Conservation (phyloP, 2,797 vertebrate species). For the Anabas testudineus region DNA sequence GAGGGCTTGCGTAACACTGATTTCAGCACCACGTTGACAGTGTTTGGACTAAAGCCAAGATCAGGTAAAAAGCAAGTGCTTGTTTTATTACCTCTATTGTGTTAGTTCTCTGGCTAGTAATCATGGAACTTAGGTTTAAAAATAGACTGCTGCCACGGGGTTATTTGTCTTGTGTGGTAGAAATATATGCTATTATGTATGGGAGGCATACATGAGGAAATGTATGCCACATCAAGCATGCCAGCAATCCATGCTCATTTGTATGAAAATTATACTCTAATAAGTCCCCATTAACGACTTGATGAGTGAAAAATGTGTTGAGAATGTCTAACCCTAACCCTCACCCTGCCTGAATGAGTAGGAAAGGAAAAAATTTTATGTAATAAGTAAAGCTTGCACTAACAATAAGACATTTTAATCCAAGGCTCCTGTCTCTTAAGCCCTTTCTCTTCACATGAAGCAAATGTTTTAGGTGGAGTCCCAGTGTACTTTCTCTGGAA, state of each 20-base stretch:
- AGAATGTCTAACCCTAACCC: too few species aligned
- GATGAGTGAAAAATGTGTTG: background rate
- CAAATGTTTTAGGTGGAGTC: slow-evolving; percentile 19
- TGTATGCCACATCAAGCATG: background rate
- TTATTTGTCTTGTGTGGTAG: background rate
- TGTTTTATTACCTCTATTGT: background rate
- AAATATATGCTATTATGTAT: background rate
- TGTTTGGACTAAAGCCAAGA: slow-evolving; percentile 97
- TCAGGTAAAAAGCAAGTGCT: slow-evolving; percentile 85
- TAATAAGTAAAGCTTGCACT: background rate
- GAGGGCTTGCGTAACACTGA: slow-evolving; percentile 89
- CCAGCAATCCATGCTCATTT: background rate
- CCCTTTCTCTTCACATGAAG: background rate
- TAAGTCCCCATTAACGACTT: too few species aligned
- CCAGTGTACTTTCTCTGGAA: slow-evolving; percentile 56
- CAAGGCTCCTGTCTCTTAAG: background rate
- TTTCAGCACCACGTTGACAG: slow-evolving; percentile 84
- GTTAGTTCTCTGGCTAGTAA: background rate
- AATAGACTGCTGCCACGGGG: background rate
- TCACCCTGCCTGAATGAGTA: too few species aligned
- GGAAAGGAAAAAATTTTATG: too few species aligned
- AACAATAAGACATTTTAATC: background rate
- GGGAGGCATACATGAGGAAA: background rate
- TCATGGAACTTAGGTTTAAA: background rate
- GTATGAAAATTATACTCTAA: too few species aligned